Evolutionary conservation across 2,113 vertebrate genomes (phyloP).

Genomic region (Rafetus swinhoei): DNA sequence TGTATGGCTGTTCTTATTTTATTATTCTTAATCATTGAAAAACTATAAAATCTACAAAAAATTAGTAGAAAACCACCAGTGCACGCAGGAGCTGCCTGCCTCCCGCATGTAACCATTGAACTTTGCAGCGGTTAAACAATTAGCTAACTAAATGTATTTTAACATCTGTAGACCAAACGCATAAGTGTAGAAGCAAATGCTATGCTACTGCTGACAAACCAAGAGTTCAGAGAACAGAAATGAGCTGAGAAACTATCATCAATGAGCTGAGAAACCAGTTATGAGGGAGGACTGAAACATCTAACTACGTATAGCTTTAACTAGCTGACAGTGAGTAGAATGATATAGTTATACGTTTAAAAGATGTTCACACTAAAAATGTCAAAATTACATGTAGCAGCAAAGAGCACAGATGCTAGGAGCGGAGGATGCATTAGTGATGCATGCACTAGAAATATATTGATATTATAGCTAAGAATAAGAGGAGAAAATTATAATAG

Average conservation of each 20-base stretch:
- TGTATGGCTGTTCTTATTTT: not conserved
- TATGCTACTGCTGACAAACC: not conserved
- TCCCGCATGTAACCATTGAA: too few species aligned
- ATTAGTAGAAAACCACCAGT: not conserved
- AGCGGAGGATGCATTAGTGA: rapidly evolving
- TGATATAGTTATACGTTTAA: not conserved
- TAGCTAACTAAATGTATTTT: too few species aligned
- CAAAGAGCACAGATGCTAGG: too few species aligned
- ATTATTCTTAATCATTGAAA: rapidly evolving
- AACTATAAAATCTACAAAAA: not conserved
- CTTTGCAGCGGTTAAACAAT: too few species aligned
- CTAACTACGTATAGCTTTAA: not conserved
- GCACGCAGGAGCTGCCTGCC: too few species aligned
- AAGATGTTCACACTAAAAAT: not conserved
- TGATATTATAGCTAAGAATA: rapidly evolving
- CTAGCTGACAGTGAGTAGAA: rapidly evolving
- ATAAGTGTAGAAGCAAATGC: not conserved
- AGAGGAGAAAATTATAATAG: rapidly evolving
- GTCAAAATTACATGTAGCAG: not conserved
- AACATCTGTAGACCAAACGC: not conserved
- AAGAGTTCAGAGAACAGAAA: not conserved
- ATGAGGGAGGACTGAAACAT: not conserved
- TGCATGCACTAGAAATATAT: rapidly evolving
- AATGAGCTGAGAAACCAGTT: not conserved
- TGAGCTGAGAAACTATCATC: not conserved